Percentiles rank a stretch among this genome's conserved stretches.
Evolutionary conservation across 2,888 invertebrate species (phyloP).

Genomic region (Choristoneura rosaceana): DNA sequence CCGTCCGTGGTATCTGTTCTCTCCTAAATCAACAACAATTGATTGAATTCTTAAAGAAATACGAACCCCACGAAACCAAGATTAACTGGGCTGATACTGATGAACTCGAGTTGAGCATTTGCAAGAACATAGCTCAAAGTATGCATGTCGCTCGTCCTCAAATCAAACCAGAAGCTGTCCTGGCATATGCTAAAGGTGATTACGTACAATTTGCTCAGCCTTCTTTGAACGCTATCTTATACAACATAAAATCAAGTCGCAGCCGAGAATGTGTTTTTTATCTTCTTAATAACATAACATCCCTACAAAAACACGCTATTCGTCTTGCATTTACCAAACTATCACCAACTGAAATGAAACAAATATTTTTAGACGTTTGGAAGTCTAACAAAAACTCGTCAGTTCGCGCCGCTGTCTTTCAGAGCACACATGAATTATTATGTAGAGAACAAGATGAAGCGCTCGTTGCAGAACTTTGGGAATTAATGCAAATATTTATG

Average conservation of each 20-base stretch:
- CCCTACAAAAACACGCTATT: conserved; percentile 65
- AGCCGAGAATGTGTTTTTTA: conserved; percentile 56
- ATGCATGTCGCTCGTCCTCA: conserved; percentile 72
- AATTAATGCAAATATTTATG: conserved; percentile 57
- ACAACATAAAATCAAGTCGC: conserved; percentile 58
- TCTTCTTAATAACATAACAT: conserved; percentile 53
- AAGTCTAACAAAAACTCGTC: conserved; percentile 57
- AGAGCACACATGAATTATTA: conserved; percentile 53
- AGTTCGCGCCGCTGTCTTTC: conserved; percentile 60
- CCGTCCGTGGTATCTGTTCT: conserved; percentile 60
- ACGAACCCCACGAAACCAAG: conserved; percentile 62
- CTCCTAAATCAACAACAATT: conserved; percentile 56
- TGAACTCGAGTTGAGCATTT: conserved; percentile 60
- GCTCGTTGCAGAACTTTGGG: conserved; percentile 55
- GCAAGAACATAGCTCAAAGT: conserved; percentile 65
- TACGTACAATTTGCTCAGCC: conserved; percentile 69
- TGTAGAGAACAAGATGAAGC: conserved; percentile 53
- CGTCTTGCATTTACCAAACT: conserved; percentile 57
- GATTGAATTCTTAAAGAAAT: conserved; percentile 57
- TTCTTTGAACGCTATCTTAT: conserved; percentile 65
- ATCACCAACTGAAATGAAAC: conserved; percentile 53
- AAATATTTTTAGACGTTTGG: conserved; percentile 58
- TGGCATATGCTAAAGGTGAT: conserved; percentile 70
- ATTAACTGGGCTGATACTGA: conserved; percentile 64
- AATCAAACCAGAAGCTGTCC: conserved; percentile 58